phyloP scores from a whole-genome alignment of 2,888 invertebrate genomes.

The Lydus trimaculatus region DNA sequence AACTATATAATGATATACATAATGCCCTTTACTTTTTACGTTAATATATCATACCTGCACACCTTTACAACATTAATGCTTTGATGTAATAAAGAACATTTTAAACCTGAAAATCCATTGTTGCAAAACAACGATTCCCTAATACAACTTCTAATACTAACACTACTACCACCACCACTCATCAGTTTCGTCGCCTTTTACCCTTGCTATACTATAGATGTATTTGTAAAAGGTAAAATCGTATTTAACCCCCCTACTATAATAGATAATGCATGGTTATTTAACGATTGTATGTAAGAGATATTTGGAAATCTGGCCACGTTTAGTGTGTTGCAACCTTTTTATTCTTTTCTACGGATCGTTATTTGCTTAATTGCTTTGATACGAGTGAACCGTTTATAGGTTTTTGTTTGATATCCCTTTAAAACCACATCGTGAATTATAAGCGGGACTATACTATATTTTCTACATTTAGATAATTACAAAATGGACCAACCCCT shows the following conservation, averaged over 20 bases:
- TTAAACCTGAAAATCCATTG: conserved; percentile 10
- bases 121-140: conserved; percentile 8
- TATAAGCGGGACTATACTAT: too few relatives aligned
- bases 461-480: conserved; percentile 39
- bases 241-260: conserved; percentile 12
- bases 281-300: conserved; percentile 13
- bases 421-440: conserved; percentile 4
- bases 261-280: conserved; percentile 21
- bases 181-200: background rate
- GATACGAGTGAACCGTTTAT: conserved; percentile 35
- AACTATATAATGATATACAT: background rate
- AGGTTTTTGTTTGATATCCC: conserved; percentile 36
- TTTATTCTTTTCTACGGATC: conserved; percentile 30
- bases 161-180: background rate
- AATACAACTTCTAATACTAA: background rate
- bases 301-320: conserved; percentile 28
- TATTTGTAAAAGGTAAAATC: conserved; percentile 19
- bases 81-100: conserved; percentile 14
- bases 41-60: conserved; percentile 12
- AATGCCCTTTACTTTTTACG: conserved; percentile 13
- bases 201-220: background rate
- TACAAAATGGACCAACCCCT: conserved; percentile 36
- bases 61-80: conserved; percentile 18
- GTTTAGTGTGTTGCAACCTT: conserved; percentile 28
- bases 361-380: conserved; percentile 41